Conservation (phyloP, 2,888 invertebrate genomes). For the Sminthurides aquaticus region DNA sequence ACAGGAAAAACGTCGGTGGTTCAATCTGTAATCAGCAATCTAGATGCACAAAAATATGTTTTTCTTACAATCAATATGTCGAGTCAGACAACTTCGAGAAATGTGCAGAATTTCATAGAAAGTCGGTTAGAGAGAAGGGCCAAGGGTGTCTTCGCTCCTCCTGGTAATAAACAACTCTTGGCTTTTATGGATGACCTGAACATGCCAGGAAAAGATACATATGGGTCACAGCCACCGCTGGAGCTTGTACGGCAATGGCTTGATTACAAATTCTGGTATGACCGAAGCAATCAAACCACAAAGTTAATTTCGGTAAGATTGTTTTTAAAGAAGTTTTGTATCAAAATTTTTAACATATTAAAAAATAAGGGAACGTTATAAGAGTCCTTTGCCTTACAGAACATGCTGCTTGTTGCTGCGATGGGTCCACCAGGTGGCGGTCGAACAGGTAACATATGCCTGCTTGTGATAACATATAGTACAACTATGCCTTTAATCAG, state of each 20-base stretch:
- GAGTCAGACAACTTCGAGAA: constrained; percentile 75
- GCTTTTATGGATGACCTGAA: constrained; percentile 87
- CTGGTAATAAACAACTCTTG: constrained; percentile 73
- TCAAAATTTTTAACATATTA: neutral
- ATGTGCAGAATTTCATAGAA: constrained; percentile 77
- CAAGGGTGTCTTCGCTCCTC: constrained; percentile 72
- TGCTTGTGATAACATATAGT: too few species aligned
- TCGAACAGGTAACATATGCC: constrained; percentile 56
- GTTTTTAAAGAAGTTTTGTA: neutral
- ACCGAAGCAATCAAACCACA: constrained; percentile 67
- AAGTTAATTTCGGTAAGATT: constrained; percentile 62
- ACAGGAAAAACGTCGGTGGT: constrained; percentile 76
- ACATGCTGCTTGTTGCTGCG: constrained; percentile 67
- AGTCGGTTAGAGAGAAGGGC: constrained; percentile 79
- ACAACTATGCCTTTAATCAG: too few species aligned
- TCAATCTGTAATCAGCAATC: constrained; percentile 57
- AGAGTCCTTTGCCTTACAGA: constrained; percentile 49
- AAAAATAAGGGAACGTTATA: neutral
- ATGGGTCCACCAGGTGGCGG: constrained; percentile 83
- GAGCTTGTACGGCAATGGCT: constrained; percentile 78
- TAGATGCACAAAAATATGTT: constrained; percentile 56
- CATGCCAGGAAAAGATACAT: constrained; percentile 82
- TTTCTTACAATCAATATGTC: constrained; percentile 77
- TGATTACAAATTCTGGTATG: constrained; percentile 85
- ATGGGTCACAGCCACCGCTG: constrained; percentile 81